These are phyloP conservation scores for Cyrtonyx montezumae DNA, from an alignment of 2,113 vertebrate species.

Conservation along the genomic window DNA sequence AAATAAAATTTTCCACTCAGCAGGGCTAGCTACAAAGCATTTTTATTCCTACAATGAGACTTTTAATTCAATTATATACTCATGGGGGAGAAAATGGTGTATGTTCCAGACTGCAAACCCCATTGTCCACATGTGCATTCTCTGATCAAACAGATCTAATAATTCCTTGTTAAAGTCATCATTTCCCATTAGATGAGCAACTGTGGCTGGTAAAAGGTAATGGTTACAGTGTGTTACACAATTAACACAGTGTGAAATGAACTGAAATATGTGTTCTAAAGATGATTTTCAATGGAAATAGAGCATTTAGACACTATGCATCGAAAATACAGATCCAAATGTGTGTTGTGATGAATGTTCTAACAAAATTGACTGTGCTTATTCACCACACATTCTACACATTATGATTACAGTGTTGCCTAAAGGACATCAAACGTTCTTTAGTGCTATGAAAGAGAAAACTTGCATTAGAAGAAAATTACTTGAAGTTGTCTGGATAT, in stretches of 20 bases:
- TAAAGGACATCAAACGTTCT: slow-evolving; percentile 1
- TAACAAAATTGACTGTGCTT: neutral
- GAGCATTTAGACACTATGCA: slow-evolving; percentile 19
- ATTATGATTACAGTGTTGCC: slow-evolving; percentile 11
- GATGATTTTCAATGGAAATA: slow-evolving; percentile 61
- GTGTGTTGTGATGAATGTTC: slow-evolving; percentile 3
- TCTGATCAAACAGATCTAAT: slow-evolving; percentile 77
- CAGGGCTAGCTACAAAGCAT: neutral
- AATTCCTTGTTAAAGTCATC: slow-evolving; percentile 80
- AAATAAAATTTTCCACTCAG: neutral
- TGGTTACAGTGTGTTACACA: slow-evolving; percentile 79
- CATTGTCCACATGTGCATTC: slow-evolving; percentile 71
- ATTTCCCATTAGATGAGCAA: slow-evolving; percentile 80
- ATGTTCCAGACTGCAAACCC: slow-evolving; percentile 70
- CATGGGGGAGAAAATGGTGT: slow-evolving; percentile 59
- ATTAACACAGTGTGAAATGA: slow-evolving; percentile 82
- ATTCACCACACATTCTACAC: neutral
- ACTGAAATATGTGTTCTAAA: slow-evolving; percentile 73
- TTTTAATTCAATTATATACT: slow-evolving; percentile 74
- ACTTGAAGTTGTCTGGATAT: neutral
- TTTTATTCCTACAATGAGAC: slow-evolving; percentile 56
- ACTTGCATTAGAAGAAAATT: slow-evolving; percentile 14
- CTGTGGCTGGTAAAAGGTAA: slow-evolving; percentile 77
- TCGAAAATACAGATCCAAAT: slow-evolving; percentile 6
- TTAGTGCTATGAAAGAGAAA: neutral